phyloP scores from a whole-genome alignment of 2,888 invertebrate genomes.

The Leptinotarsa peninsularis region DNA sequence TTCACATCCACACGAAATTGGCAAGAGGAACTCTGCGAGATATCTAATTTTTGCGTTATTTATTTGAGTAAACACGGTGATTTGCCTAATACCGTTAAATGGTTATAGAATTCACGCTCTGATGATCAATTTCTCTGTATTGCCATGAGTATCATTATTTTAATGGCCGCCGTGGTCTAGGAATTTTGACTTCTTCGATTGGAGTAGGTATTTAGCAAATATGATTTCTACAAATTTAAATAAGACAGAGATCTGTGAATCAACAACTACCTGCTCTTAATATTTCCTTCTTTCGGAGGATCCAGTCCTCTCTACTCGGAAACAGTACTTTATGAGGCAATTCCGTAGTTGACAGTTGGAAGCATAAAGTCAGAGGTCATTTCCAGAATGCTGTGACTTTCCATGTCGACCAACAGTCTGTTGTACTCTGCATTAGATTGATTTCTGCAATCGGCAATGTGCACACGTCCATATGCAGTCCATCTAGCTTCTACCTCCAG shows the following conservation, averaged over 20 bases:
- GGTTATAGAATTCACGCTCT: slow-evolving; percentile 39
- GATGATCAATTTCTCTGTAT: slow-evolving; percentile 40
- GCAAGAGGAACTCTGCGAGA: slow-evolving; percentile 35
- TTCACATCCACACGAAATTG: slow-evolving; percentile 44
- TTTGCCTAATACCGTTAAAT: slow-evolving; percentile 41
- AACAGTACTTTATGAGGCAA: too few relatives aligned
- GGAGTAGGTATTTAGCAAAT: neutral
- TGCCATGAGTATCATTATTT: slow-evolving; percentile 38
- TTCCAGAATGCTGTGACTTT: too few relatives aligned
- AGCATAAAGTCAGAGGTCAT: too few relatives aligned
- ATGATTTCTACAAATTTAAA: neutral
- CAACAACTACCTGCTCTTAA: too few relatives aligned
- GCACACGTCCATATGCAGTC: too few relatives aligned
- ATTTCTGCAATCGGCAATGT: too few relatives aligned
- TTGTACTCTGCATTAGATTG: too few relatives aligned
- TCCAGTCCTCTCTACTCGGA: too few relatives aligned
- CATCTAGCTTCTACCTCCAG: too few relatives aligned
- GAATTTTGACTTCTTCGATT: slow-evolving; percentile 21
- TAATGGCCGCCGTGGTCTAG: slow-evolving; percentile 30
- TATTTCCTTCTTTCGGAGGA: too few relatives aligned
- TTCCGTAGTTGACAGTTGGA: too few relatives aligned
- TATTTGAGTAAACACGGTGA: slow-evolving; percentile 36
- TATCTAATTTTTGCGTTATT: slow-evolving; percentile 36
- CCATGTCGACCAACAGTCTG: too few relatives aligned
- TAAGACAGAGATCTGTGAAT: neutral